Percentiles rank a stretch among this genome's conserved stretches.
Conservation (phyloP, 2,797 vertebrate genomes). For the Phrynocephalus guinanensis region DNA sequence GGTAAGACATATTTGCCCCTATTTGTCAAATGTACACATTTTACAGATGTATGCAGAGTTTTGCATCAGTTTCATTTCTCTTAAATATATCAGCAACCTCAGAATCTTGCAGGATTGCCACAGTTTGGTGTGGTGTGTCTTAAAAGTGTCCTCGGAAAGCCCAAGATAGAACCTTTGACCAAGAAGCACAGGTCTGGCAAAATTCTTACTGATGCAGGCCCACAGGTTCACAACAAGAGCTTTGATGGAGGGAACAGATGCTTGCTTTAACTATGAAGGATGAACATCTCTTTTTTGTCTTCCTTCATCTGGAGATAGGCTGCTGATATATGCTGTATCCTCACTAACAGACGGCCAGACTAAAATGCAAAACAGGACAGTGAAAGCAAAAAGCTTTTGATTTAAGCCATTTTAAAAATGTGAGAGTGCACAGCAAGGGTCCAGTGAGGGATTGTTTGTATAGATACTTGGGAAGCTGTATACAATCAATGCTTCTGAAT, state of each 20-base stretch:
- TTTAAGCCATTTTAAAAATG: neutral
- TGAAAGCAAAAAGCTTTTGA: neutral
- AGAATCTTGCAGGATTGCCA: neutral
- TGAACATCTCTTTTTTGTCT: neutral
- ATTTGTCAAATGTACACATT: neutral
- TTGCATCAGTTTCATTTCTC: too few relatives aligned
- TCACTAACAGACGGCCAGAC: neutral
- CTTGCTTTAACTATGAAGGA: too few relatives aligned
- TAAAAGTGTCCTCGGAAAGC: neutral
- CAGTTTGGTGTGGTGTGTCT: neutral
- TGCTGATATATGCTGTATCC: neutral
- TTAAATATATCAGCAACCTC: too few relatives aligned
- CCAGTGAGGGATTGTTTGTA: neutral
- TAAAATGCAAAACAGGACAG: neutral
- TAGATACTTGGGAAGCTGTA: conserved; percentile 7
- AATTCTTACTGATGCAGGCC: neutral
- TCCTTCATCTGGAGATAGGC: neutral
- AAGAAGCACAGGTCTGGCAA: neutral
- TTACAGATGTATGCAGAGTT: neutral
- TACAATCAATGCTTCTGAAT: conserved; percentile 20
- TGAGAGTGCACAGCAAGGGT: neutral
- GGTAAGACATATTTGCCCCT: neutral
- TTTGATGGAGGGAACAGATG: neutral
- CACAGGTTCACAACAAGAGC: neutral
- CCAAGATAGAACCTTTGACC: neutral